phyloP scores from a whole-genome alignment of 2,888 invertebrate genomes.

The Cynaeus angustus region DNA sequence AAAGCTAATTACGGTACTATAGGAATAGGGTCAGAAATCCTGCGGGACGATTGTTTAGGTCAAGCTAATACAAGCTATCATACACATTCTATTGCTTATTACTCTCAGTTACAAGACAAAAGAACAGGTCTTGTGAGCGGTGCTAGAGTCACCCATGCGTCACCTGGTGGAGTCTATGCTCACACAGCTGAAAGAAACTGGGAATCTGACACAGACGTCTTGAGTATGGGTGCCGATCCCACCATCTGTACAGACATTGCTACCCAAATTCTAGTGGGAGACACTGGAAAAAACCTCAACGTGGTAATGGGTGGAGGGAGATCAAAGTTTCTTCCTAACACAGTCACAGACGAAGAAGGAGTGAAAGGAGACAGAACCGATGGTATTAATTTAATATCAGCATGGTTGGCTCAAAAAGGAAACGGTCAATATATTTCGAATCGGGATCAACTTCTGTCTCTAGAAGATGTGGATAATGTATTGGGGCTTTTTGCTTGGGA shows the following conservation, averaged over 20 bases:
- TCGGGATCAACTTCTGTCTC: slow-evolving; percentile 74
- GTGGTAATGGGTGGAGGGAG: slow-evolving; percentile 87
- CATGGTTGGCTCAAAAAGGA: slow-evolving; percentile 76
- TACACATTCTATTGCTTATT: slow-evolving; percentile 79
- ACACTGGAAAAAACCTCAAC: slow-evolving; percentile 80
- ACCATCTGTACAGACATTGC: slow-evolving; percentile 81
- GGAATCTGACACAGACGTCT: slow-evolving; percentile 80
- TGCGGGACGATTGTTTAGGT: slow-evolving; percentile 76
- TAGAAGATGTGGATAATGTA: slow-evolving; percentile 74
- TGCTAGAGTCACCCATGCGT: slow-evolving; percentile 86
- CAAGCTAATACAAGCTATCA: slow-evolving; percentile 74
- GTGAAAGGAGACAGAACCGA: slow-evolving; percentile 77
- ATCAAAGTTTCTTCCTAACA: slow-evolving; percentile 77
- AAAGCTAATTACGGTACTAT: slow-evolving; percentile 85
- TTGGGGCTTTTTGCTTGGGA: slow-evolving; percentile 61
- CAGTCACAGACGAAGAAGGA: slow-evolving; percentile 72
- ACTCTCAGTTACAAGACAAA: slow-evolving; percentile 81
- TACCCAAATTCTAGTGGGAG: slow-evolving; percentile 78
- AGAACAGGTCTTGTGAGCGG: slow-evolving; percentile 83
- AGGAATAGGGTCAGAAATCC: slow-evolving; percentile 80
- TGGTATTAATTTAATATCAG: slow-evolving; percentile 78
- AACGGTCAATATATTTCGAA: slow-evolving; percentile 75
- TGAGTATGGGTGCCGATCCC: slow-evolving; percentile 71
- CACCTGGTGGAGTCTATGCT: slow-evolving; percentile 84
- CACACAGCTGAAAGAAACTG: slow-evolving; percentile 82